Percentiles rank a stretch among this genome's conserved stretches.
Evolutionary conservation across 2,888 invertebrate species (phyloP).

Genomic region (Lathronympha strigana): DNA sequence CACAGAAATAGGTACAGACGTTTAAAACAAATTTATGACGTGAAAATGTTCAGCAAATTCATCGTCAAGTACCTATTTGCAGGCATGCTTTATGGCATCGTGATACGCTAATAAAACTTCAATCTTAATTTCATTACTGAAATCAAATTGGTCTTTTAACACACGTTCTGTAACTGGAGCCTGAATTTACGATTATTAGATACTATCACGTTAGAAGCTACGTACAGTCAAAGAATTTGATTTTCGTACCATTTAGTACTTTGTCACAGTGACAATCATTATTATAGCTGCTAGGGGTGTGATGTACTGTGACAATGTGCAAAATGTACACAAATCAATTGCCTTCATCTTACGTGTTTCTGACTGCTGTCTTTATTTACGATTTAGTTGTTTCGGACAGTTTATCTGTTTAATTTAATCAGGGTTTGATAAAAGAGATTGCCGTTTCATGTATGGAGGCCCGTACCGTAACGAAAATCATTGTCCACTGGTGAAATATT

Average conservation of each 20-base stretch:
- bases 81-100: constrained; percentile 70
- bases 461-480: too few relatives aligned
- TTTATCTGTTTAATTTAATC: background rate
- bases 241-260: too few relatives aligned
- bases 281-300: too few relatives aligned
- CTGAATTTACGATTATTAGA: constrained; percentile 30
- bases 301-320: too few relatives aligned
- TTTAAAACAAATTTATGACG: constrained; percentile 18
- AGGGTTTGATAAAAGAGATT: background rate
- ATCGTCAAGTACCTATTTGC: constrained; percentile 64
- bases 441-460: too few relatives aligned
- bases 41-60: constrained; percentile 48
- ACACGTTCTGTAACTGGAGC: constrained; percentile 50
- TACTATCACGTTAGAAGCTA: constrained; percentile 2
- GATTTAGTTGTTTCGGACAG: background rate
- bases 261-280: too few relatives aligned
- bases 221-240: too few relatives aligned
- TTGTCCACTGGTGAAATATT: too few relatives aligned
- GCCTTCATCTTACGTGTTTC: background rate
- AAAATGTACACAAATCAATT: too few relatives aligned
- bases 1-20: background rate
- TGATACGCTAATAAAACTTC: constrained; percentile 77
- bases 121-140: constrained; percentile 75
- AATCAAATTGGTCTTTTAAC: constrained; percentile 62
- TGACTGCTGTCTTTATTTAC: background rate